These are phyloP conservation scores for Grantiella picta DNA, from an alignment of 2,113 vertebrate genomes.

Conservation along the genomic window DNA sequence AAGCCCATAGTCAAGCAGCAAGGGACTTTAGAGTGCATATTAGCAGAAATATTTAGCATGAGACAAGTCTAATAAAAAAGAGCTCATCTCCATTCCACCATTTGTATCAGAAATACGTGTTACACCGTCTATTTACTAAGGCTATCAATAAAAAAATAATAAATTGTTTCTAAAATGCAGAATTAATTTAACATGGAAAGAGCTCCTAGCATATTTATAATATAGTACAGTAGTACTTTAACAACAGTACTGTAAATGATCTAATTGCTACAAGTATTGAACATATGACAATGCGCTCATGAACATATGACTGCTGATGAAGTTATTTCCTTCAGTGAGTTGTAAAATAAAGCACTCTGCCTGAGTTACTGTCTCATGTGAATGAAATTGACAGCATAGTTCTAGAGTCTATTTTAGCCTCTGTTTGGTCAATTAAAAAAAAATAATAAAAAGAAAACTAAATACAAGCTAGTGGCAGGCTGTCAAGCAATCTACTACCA, in stretches of 20 bases:
- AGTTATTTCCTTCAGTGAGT: neutral
- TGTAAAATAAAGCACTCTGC: neutral
- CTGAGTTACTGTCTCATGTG: neutral
- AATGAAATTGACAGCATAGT: neutral
- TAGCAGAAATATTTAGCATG: neutral
- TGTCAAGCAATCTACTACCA: neutral
- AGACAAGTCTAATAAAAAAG: neutral
- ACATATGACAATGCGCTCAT: neutral
- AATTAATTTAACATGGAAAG: neutral
- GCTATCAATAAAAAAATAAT: neutral
- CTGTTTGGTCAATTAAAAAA: conserved; percentile 1
- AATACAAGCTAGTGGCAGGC: neutral
- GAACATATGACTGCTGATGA: neutral
- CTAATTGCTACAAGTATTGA: neutral
- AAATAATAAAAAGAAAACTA: neutral
- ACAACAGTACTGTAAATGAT: neutral
- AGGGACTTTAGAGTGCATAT: neutral
- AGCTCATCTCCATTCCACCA: neutral
- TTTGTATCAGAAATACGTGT: neutral
- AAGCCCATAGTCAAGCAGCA: neutral
- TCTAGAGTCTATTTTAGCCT: neutral
- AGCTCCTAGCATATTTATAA: neutral
- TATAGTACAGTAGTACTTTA: neutral
- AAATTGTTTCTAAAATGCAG: neutral
- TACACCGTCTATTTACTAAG: neutral